Base-by-base conservation (phyloP, 2,888 invertebrate species). In the Zygogramma bicolorata region DNA sequence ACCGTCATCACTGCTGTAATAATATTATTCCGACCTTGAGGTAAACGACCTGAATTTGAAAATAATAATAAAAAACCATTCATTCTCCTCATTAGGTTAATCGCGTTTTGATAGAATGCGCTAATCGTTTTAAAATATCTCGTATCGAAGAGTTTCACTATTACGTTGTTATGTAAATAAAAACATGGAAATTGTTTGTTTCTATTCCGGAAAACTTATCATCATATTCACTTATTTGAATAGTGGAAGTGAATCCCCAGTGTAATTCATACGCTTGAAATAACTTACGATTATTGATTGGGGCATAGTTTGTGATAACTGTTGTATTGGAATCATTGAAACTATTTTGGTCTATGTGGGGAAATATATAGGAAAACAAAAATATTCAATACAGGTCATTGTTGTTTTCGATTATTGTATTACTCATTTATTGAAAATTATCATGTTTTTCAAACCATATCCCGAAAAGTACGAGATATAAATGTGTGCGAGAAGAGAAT, bases 11-110 rank as follows among this genome's bases (percentile, higher is more conserved):
- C 46, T 1, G 34, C 13, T 31, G n/a, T 60, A 18, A 18, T 60
- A 49, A 18, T 18, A 46, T 42, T 18, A 46, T 18, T 3, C 15
- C 20, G 13, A n/a, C 20, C 29, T 46, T 8, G 46, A 63, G 46
- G 63, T 63, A 46, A 68, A 34, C 29, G 46, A 40, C 61, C 70
- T 34, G 53, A 65, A 68, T 68, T 65, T 46, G 22, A 72, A 65
- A 68, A 65, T 68, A 72, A 72, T 72, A 58, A 63, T 57, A 40
- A 62, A n/a, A 58, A 68, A 65, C 13, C 29, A 65, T 60, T 65
- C 49, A 68, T 71, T 68, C 63, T 34, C 38, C 49, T 68, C 71
- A 65, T 72, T 72, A 72, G 65, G 65, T 49, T 68, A 72, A 65
- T 68, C 46, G 59, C 46, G 53, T 60, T 70, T 70, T 65, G 46